Base-by-base conservation (phyloP, 2,888 invertebrate genomes). In the Ophonus ardosiacus region DNA sequence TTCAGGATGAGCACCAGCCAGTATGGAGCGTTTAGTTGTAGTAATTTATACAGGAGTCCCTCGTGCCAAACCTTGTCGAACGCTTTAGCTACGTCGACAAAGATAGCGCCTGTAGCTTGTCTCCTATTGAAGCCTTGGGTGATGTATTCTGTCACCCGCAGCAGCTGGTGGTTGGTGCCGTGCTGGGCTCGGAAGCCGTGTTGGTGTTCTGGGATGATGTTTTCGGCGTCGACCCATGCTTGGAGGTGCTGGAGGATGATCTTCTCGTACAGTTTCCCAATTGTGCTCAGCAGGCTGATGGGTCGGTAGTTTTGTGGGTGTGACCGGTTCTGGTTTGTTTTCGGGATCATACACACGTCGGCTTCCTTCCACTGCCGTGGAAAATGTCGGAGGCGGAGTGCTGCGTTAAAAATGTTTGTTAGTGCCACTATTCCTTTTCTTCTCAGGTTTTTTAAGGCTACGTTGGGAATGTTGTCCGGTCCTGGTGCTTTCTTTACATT, bases 151-250 rank as follows among this genome's bases (percentile, higher is more conserved):
- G 21, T 38, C 8, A 43, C 43, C 21, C 74, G 0, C n/a, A 31
- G 74, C 13, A 74, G 38, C 4, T 74, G 40, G 7, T 74, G 74
- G 10, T 7, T 18, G 0, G 65, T 65, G 21, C 17, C 7, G 5
- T 31, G 65, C 85, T 84, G 38, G 6, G 63, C 79, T 21, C 88
- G 56, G 85, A 89, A 89, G 7, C 88, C 88, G 81, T 87, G 88
- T 86, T 89, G 89, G 13, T 88, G 80, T 4, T 68, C 13, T 24
- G 85, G 86, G 21, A 65, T 65, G 15, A 18, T n/a, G 13, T 65
- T 18, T 56, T 87, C 38, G 38, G 56, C 84, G n/a, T 85, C 85
- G 1, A 86, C 57, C 18, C 38, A 51, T 4, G 15, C 4, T n/a
- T 82, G 61, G 8, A 88, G 40, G 51, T 85, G 40, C 5, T 63